These are phyloP conservation scores for Lithosia quadra DNA, from an alignment of 2,888 invertebrate genomes.

Conservation along the genomic window DNA sequence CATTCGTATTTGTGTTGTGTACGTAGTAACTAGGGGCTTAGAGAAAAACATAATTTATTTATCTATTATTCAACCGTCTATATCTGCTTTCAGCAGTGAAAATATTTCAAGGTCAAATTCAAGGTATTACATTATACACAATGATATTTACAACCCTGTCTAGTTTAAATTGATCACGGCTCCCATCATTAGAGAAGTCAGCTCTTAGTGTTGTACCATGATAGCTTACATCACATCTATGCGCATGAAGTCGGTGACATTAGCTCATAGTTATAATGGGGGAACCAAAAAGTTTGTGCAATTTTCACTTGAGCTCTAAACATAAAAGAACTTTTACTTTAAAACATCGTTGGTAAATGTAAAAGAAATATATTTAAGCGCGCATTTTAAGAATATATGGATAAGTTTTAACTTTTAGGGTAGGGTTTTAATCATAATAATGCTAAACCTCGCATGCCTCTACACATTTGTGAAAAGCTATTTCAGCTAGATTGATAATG, in stretches of 20 bases:
- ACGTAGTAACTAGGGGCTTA: too few species aligned
- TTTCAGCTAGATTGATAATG: too few species aligned
- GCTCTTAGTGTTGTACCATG: background rate
- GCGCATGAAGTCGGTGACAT: background rate
- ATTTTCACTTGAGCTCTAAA: constrained; percentile 1
- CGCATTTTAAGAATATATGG: background rate
- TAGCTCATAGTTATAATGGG: background rate
- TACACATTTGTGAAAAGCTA: too few species aligned
- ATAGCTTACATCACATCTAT: background rate
- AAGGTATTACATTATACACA: background rate
- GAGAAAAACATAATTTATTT: background rate
- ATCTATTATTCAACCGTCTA: background rate
- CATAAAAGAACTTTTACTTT: background rate
- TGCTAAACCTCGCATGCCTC: background rate
- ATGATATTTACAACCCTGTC: background rate
- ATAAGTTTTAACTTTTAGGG: background rate
- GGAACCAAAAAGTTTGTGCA: background rate
- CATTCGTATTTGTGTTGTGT: too few species aligned
- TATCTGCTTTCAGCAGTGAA: background rate
- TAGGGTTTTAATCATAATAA: background rate
- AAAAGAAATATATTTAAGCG: background rate
- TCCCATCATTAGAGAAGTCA: background rate
- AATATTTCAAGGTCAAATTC: background rate
- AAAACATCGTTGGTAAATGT: background rate
- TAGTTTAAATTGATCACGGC: background rate